These are phyloP conservation scores for Synergus japonicus DNA, from an alignment of 2,888 invertebrate species.

Conservation along the genomic window DNA sequence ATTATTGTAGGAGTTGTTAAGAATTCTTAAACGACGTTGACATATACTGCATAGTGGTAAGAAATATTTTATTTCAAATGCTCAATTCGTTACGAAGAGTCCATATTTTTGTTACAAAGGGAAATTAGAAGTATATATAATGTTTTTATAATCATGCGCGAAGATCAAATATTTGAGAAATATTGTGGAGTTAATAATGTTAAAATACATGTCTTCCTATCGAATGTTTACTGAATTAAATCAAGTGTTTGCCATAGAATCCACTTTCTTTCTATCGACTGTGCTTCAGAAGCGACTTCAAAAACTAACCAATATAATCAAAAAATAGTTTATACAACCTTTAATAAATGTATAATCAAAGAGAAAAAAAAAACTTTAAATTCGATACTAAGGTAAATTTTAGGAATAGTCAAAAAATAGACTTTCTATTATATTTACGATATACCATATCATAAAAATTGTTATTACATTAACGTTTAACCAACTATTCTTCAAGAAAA, in stretches of 20 bases:
- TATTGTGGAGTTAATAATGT: conserved; percentile 75
- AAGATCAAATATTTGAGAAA: neutral
- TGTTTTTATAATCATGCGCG: neutral
- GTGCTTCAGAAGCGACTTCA: conserved; percentile 81
- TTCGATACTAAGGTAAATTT: neutral
- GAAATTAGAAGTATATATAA: neutral
- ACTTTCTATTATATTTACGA: neutral
- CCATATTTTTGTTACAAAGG: conserved; percentile 20
- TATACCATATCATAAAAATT: neutral
- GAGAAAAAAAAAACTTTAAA: neutral
- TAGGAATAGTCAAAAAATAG: neutral
- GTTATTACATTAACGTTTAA: neutral
- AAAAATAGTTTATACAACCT: neutral
- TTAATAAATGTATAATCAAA: neutral
- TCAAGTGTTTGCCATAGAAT: conserved; percentile 93
- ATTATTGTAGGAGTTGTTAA: conserved; percentile 2
- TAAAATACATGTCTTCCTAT: conserved; percentile 89
- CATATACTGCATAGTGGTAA: conserved; percentile 8
- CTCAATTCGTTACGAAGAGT: conserved; percentile 10
- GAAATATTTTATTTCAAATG: conserved; percentile 28
- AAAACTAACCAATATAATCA: neutral
- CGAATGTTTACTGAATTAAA: conserved; percentile 98
- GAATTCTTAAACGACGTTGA: neutral
- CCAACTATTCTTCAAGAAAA: neutral
- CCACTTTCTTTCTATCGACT: conserved; percentile 93